Conservation (phyloP, 30 jellyfish, hydroid and myxozoan species). For the Aurelia aurita region DNA sequence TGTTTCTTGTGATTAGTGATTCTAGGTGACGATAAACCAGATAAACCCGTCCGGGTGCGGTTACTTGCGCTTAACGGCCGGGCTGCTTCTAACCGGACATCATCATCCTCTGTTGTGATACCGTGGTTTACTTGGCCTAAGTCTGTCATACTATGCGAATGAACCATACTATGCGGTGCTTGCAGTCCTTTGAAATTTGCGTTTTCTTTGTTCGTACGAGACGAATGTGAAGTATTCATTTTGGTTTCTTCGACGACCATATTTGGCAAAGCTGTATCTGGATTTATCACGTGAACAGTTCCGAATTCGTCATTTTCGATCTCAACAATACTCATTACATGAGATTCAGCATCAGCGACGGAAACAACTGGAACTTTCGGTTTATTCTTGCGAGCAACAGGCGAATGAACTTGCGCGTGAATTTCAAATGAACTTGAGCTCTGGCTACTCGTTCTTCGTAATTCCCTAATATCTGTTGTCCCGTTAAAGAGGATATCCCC, state of each 20-base stretch:
- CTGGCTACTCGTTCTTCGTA: slow-evolving; percentile 75
- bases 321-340: slow-evolving; percentile 57
- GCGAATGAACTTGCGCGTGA: slow-evolving; percentile 72
- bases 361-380: slow-evolving; percentile 14
- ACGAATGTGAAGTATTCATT: slow-evolving; percentile 19
- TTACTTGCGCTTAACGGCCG: slow-evolving; percentile 54
- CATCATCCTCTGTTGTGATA: slow-evolving; percentile 60
- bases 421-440: slow-evolving; percentile 69
- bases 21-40: slow-evolving; percentile 71
- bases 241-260: slow-evolving; percentile 55
- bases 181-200: background rate
- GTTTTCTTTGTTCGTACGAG: slow-evolving; percentile 47
- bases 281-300: slow-evolving; percentile 69
- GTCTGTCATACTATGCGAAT: slow-evolving; percentile 63
- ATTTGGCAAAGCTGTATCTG: slow-evolving; percentile 57
- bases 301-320: slow-evolving; percentile 57
- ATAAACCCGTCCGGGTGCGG: slow-evolving; percentile 68
- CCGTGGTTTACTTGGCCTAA: slow-evolving; percentile 64
- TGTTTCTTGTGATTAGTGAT: slow-evolving; percentile 27
- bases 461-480: slow-evolving; percentile 8
- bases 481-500: background rate
- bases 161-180: slow-evolving; percentile 38
- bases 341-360: slow-evolving; percentile 28
- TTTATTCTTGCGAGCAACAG: background rate
- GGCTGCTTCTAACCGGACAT: slow-evolving; percentile 20